Evolutionary conservation across 2,888 invertebrate genomes (phyloP), one percentile per base, ranked within the genome.

Genomic region (Coenonympha glycerion): DNA sequence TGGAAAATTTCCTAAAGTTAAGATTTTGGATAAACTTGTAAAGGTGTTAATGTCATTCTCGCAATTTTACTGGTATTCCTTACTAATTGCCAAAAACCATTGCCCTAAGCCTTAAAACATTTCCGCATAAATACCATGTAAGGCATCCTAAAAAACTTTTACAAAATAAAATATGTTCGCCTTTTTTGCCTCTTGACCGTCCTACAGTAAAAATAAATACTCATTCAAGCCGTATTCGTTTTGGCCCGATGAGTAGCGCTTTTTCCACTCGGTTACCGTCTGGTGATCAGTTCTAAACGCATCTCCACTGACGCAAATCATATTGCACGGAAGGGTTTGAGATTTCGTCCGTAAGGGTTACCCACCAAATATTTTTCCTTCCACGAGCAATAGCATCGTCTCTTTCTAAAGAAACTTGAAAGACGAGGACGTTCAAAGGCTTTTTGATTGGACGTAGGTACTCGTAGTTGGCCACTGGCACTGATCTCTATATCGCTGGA

Each of bases 301-400:
- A 83, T 83, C 83, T 74, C 73, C 84, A 82, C 78, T 82, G 85
- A 85, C 86, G 87, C 87, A 86, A 86, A 86, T 87, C 86, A 87
- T 85, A 86, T 86, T 84, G 84, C 79, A 76, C 74, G 74, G 80
- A 86, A 86, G 85, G 86, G 85, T 85, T 84, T 73, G 74, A 70
- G 71, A 76, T 79, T 76, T 73, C 69, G 71, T 75, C 75, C 76
- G 72, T 68, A 71, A 71, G 58, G 59, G 58, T 59, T 56, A 53
- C 54, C 63, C 63, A 61, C 64, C 63, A 62, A 55, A 53, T 56
- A 53, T 52, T 28, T 48, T 53, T 53, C 53, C 55, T 60, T 57
- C 34, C 15, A 42, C 46, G 22, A 26, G 33, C 13, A 31, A 36
- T 46, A 42, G 15, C 45, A 40, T 36, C 19, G 36, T 55, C 54